These are phyloP conservation scores for Ormia ochracea DNA, from an alignment of 2,888 invertebrate genomes.

Conservation along the genomic window DNA sequence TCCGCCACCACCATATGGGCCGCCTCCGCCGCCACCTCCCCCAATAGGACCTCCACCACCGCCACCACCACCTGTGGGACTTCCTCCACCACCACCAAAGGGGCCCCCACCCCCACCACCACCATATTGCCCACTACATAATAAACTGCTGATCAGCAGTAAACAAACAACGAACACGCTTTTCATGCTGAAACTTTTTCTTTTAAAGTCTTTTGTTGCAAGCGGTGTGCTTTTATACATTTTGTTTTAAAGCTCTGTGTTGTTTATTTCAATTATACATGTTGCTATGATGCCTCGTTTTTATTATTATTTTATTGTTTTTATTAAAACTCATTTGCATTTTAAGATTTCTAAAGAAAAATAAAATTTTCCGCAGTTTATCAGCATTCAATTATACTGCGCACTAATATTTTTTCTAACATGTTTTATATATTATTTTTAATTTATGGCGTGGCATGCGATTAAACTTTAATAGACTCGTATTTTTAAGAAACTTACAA, in stretches of 20 bases:
- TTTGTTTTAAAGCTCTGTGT: not conserved
- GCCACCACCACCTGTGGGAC: slow-evolving; percentile 35
- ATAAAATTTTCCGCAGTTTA: not conserved
- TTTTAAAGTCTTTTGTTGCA: not conserved
- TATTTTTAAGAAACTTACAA: too few relatives aligned
- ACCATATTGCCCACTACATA: slow-evolving; percentile 47
- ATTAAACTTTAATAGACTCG: too few relatives aligned
- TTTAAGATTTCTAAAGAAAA: not conserved
- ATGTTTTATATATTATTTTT: too few relatives aligned
- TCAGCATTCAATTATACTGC: not conserved
- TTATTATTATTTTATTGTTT: not conserved
- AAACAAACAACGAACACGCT: slow-evolving; percentile 26
- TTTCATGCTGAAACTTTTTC: slow-evolving; percentile 19
- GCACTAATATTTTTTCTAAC: too few relatives aligned
- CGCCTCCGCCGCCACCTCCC: slow-evolving; percentile 49
- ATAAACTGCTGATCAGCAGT: slow-evolving; percentile 31
- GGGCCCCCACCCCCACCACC: slow-evolving; percentile 11
- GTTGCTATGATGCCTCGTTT: not conserved
- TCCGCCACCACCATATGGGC: slow-evolving; percentile 21
- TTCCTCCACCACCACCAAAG: slow-evolving; percentile 27
- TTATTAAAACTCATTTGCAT: not conserved
- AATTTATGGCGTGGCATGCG: too few relatives aligned
- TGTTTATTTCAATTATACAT: not conserved
- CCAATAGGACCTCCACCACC: slow-evolving; percentile 12
- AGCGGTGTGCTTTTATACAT: slow-evolving; percentile 36